Base-by-base conservation (phyloP, 2,797 vertebrate genomes). In the Poecilia picta region DNA sequence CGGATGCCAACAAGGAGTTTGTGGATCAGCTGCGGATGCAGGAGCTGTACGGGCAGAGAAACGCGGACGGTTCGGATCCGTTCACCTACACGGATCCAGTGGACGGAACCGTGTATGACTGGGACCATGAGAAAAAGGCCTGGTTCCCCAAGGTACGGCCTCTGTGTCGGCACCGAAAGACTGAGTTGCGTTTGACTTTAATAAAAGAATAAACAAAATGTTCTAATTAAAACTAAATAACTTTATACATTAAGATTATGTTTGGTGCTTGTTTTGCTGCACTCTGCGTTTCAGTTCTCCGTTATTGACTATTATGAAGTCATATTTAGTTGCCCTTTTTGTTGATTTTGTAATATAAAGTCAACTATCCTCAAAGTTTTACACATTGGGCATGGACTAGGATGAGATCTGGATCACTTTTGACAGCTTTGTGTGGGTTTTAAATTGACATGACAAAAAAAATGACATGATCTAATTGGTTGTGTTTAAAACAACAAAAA, bases 1-100 rank as follows among this genome's bases (percentile, higher is more conserved):
- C 94, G 18, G 91, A 95, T 23, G 84, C 90, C 23, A 97, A 98
- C 85, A 96, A 96, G 13, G 98, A 97, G 76, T 98, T 98, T 80
- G 88, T 96, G 72, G 97, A 97, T 88, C 98, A 98, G 96, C 95
- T 99, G 83, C 96, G 97, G 81, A 94, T 98, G 92, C 98, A 98
- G 93, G 94, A 98, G 88, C 95, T 97, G 77, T 97, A 96, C 23
- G 94, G 91, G 2, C 92, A 94, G 79, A 91, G 85, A 62, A 87
- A 85, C 0, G 88, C 68, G 0, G 94, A 84, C 5, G 92, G 91
- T 5, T 77, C 92, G 0, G 96, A 97, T 81, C 91, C 95, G 0
- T 90, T 88, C 83, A 96, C 95, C 8, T 97, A 95, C 73, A 95
- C 93, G 4, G 96, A 98, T 86, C 95, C 95, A 25, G 88, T 93